These are phyloP conservation scores for Pyxicephalus adspersus DNA, from an alignment of 2,113 vertebrate species.

Conservation along the genomic window DNA sequence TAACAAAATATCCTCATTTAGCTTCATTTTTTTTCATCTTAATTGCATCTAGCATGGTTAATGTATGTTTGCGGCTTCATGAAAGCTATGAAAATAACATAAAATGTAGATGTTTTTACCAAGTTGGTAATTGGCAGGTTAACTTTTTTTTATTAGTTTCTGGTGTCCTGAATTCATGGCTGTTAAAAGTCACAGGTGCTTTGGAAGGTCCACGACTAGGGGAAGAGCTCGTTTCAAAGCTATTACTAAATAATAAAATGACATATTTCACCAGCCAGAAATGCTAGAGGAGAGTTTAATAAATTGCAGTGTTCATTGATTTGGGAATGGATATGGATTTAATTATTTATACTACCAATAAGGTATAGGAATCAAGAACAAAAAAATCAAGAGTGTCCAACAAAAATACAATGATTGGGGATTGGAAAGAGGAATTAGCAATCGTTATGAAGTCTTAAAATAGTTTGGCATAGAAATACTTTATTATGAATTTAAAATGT, in stretches of 20 bases:
- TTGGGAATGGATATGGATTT: constrained; percentile 78
- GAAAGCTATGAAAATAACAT: constrained; percentile 70
- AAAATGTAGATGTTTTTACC: constrained; percentile 69
- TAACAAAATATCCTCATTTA: constrained; percentile 32
- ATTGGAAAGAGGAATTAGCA: not conserved
- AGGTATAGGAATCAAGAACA: constrained; percentile 52
- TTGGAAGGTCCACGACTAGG: constrained; percentile 61
- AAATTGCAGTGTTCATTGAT: constrained; percentile 72
- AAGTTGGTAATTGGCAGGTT: constrained; percentile 81
- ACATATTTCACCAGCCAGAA: constrained; percentile 74
- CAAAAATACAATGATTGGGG: constrained; percentile 3
- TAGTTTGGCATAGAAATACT: not conserved
- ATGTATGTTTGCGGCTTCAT: constrained; percentile 66
- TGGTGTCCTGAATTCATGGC: constrained; percentile 79
- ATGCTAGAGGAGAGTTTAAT: constrained; percentile 76
- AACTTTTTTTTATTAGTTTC: constrained; percentile 80
- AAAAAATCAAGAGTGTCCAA: constrained; percentile 19
- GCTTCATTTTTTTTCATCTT: constrained; percentile 6
- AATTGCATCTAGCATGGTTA: constrained; percentile 19
- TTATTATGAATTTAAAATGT: not conserved
- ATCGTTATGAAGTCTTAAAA: not conserved
- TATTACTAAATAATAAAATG: constrained; percentile 78
- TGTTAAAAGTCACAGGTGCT: constrained; percentile 86
- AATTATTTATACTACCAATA: constrained; percentile 66
- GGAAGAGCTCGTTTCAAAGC: constrained; percentile 72